These are phyloP conservation scores for Hyperopisus bebe DNA, from an alignment of 2,113 vertebrate genomes.

Conservation along the genomic window DNA sequence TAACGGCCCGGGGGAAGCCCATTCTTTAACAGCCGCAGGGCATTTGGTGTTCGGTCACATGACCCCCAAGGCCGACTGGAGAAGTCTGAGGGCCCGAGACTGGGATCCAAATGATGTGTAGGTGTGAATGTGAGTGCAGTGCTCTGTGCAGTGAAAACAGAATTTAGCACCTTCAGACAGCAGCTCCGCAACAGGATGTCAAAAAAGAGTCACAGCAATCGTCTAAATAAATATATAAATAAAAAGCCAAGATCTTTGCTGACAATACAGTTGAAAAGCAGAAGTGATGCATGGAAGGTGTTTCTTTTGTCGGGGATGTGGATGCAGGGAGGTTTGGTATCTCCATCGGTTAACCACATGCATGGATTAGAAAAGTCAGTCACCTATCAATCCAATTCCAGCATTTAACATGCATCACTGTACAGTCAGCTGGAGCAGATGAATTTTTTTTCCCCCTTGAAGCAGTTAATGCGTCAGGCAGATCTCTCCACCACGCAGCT, in stretches of 20 bases:
- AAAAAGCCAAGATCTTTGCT: background rate
- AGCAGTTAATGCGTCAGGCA: background rate
- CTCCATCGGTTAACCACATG: background rate
- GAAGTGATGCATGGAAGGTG: too few relatives aligned
- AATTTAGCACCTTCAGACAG: constrained; percentile 2
- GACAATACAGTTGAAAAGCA: background rate
- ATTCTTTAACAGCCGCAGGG: background rate
- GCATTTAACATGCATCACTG: background rate
- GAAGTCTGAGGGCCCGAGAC: background rate
- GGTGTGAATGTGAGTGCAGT: background rate
- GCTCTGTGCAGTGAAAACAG: background rate
- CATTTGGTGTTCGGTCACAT: background rate
- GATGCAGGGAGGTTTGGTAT: background rate
- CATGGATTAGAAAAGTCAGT: background rate
- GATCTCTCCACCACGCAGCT: background rate
- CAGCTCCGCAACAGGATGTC: background rate
- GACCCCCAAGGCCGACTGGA: background rate
- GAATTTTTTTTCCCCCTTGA: background rate
- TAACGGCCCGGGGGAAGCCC: background rate
- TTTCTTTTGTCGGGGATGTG: background rate
- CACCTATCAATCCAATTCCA: background rate
- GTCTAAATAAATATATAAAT: background rate
- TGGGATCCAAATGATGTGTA: background rate
- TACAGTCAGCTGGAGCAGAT: background rate
- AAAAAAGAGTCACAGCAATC: background rate